Base-by-base conservation (phyloP, 1,140 invertebrate species). In the Drosophila chauvacae region DNA sequence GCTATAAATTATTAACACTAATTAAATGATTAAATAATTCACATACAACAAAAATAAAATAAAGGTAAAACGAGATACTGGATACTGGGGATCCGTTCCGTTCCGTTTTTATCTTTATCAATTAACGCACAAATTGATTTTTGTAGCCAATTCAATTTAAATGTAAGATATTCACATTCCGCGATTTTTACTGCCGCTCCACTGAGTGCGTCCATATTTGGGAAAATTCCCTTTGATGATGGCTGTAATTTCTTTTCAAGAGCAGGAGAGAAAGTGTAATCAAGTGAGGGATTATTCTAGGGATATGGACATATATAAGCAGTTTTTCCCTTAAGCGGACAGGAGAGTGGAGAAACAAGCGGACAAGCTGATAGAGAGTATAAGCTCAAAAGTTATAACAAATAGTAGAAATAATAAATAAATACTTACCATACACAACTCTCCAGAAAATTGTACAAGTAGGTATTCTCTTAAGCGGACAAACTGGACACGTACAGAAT, bases 1-100 rank as follows among this genome's bases (percentile, higher is more conserved):
- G 77, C 60, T 56, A 81, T 81, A 86, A 85, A 81, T 85, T 81
- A 86, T 78, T 70, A 77, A 77, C 78, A 59, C 74, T 73, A 86
- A 61, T 78, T 81, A 74, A 80, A 77, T 81, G 82, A 85, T 86
- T 82, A 85, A 73, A 81, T 69, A 73, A 74, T 73, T 70, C 7
- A 64, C 37, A 50, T n/a, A 4, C 23, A 26, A 26, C 9, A 16
- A 48, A 26, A 47, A 47, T 14, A 16, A 45, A 47, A 11, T 1
- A 44, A 20, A 20, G 11, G 20, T 26, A 45, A 41, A 42, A 45
- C n/a, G 42, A 14, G 28, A 23, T 23, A 23, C 47, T 51, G 47
- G 47, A 20, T 13, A 23, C 11, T 26, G 20, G 44, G 18, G 30
- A 18, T 41, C 11, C 41, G 20, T 45, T 35, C 10, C 41, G 20